Base-by-base conservation (phyloP, 2,113 vertebrate genomes). In the Setophaga petechia region DNA sequence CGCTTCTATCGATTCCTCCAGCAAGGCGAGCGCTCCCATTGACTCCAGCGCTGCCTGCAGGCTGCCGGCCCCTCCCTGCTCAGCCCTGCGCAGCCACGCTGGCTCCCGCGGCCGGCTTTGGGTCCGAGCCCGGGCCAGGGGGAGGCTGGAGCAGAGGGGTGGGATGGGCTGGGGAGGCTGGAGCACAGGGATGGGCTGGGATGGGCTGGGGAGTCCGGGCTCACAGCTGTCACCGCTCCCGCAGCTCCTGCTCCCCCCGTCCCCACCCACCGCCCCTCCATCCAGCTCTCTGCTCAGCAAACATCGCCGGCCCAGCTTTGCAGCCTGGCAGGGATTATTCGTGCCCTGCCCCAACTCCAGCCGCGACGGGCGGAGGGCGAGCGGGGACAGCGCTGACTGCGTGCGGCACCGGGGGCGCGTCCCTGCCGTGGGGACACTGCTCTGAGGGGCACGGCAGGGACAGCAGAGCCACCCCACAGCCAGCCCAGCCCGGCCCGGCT, bases 41-140 rank as follows among this genome's bases (percentile, higher is more conserved):
- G 66, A 88, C 49, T 83, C 83, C 81, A 58, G 84, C 9, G 6
- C 80, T 83, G 68, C 89, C 67, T 57, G 73, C 57, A 15, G 46
- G 39, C 66, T 67, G 88, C 74, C 58, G 57, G 92, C 75, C 75
- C 76, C 83, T 93, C 88, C 95, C 90, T 24, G 83, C 85, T 88
- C 89, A 77, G 81, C 83, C 71, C 72, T 7, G 20, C 0, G 15
- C 17, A 59, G 90, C 81, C 3, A 10, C 27, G 5, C 89, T 89
- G 90, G 91, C 94, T 74, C 27, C 2, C 0, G 0, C 23, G 3
- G 83, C 68, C 2, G 6, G 17, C 7, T 54, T 55, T n/a, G 0
- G 1, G n/a, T 46, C 75, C 78, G 49, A 41, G 44, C 19, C 59
- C 31, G 85, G 82, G 4, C 2, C 55, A 22, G 31, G 31, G 55